These are phyloP conservation scores for Spheniscus humboldti DNA, from an alignment of 2,797 vertebrate genomes.

Conservation along the genomic window DNA sequence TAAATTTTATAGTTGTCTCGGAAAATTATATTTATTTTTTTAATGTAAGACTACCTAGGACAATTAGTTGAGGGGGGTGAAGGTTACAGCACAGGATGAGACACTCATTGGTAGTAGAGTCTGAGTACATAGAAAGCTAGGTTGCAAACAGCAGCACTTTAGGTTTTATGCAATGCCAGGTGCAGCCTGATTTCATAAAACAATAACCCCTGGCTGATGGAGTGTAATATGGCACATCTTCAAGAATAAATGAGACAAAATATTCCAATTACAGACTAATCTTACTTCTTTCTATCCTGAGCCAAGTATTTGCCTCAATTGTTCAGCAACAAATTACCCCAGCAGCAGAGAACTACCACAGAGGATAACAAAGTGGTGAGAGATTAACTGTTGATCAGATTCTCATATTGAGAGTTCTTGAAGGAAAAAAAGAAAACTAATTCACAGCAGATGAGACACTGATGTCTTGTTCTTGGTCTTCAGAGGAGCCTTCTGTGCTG, in stretches of 20 bases:
- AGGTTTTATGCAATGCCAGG: slow-evolving; percentile 56
- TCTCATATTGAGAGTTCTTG: background rate
- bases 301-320: slow-evolving; percentile 70
- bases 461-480: slow-evolving; percentile 52
- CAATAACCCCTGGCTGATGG: slow-evolving; percentile 69
- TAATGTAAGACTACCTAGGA: background rate
- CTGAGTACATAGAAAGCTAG: background rate
- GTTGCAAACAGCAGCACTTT: background rate
- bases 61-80: background rate
- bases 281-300: slow-evolving; percentile 52
- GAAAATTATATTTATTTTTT: background rate
- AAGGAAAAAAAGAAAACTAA: slow-evolving; percentile 37
- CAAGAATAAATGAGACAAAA: slow-evolving; percentile 79
- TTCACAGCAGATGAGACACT: slow-evolving; percentile 44
- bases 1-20: background rate
- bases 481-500: slow-evolving; percentile 10
- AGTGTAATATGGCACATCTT: slow-evolving; percentile 73
- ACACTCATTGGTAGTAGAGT: background rate
- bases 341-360: background rate
- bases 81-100: background rate
- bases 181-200: slow-evolving; percentile 64
- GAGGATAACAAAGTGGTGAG: background rate
- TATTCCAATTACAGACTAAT: slow-evolving; percentile 72
- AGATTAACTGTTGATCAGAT: slow-evolving; percentile 26
- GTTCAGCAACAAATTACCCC: slow-evolving; percentile 68